These are phyloP conservation scores for Bombyx huttoni DNA, from an alignment of 2,888 invertebrate genomes.

Conservation along the genomic window DNA sequence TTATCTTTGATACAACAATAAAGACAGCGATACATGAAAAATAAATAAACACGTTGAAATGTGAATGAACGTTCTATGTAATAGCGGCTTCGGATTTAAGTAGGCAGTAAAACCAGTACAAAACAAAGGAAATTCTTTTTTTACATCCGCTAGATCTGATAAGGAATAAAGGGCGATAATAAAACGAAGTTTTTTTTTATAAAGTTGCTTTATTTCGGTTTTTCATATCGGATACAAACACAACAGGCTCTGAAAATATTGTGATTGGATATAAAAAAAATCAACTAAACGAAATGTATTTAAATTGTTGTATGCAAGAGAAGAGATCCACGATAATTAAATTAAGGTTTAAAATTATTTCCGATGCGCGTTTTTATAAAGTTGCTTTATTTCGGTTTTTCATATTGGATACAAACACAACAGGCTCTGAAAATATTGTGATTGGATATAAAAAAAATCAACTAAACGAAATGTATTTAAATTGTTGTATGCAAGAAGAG, in stretches of 20 bases:
- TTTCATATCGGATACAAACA: conserved; percentile 34
- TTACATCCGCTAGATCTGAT: background rate
- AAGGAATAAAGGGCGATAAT: conserved; percentile 15
- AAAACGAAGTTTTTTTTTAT: conserved; percentile 25
- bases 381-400: conserved; percentile 46
- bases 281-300: background rate
- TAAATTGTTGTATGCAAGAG: background rate
- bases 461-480: background rate
- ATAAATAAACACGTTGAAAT: conserved; percentile 14
- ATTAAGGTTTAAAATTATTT: conserved; percentile 46
- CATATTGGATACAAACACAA: conserved; percentile 38
- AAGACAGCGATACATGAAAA: conserved; percentile 19
- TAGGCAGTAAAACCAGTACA: background rate
- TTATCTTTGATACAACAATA: conserved; percentile 27
- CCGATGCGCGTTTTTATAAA: conserved; percentile 58
- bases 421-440: conserved; percentile 51
- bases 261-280: conserved; percentile 24
- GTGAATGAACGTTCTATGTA: conserved; percentile 5
- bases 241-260: conserved; percentile 54
- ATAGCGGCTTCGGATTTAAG: conserved; percentile 1
- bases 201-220: conserved; percentile 51
- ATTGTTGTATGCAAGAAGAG: background rate
- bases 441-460: conserved; percentile 20
- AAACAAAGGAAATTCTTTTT: conserved; percentile 3
- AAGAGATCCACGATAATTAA: conserved; percentile 10